phyloP scores from a whole-genome alignment of 2,797 vertebrate species.

The Mallotus villosus region DNA sequence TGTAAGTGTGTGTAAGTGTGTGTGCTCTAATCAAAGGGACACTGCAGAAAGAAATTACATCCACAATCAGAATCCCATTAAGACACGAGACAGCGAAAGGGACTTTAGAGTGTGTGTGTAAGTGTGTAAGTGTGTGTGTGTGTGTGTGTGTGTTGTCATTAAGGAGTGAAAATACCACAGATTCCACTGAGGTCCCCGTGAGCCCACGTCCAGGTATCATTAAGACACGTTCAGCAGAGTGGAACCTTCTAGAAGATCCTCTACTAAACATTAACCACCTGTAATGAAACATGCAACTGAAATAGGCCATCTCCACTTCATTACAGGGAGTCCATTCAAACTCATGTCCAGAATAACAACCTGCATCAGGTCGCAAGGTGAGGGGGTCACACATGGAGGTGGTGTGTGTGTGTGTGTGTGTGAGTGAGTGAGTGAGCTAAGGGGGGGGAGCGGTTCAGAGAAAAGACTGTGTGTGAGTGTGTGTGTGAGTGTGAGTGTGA shows the following conservation, averaged over 20 bases:
- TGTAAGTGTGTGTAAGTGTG: neutral
- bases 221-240: neutral
- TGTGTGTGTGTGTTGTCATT: neutral
- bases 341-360: neutral
- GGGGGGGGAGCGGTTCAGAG: too few relatives aligned
- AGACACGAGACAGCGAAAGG: neutral
- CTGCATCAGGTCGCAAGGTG: neutral
- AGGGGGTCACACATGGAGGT: neutral
- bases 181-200: neutral
- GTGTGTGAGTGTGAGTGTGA: too few relatives aligned
- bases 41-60: slow-evolving; percentile 36
- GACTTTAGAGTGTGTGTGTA: slow-evolving; percentile 11
- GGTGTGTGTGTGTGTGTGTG: neutral
- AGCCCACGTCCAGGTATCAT: neutral
- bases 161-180: neutral
- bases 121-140: neutral
- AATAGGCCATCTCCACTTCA: neutral
- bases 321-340: neutral
- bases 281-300: neutral
- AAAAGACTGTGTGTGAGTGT: neutral
- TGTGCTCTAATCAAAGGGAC: slow-evolving; percentile 11
- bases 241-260: neutral
- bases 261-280: neutral
- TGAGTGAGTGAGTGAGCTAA: neutral
- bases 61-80: slow-evolving; percentile 35